Conservation (phyloP, 64 coral and sea anemone genomes). For the Montipora capricornis region DNA sequence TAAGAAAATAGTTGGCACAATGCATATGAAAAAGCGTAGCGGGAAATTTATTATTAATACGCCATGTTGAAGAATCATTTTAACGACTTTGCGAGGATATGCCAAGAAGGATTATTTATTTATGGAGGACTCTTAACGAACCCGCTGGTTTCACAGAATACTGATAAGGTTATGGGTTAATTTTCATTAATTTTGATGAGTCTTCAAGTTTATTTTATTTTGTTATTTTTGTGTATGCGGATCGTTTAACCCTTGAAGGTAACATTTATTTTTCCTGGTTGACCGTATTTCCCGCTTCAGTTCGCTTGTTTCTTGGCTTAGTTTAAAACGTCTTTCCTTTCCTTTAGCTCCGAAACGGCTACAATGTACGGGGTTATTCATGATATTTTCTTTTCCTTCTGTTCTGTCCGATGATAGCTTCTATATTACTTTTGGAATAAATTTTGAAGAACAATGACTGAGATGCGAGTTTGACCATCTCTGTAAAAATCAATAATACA, state of each 20-base stretch:
- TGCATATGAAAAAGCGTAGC: not conserved
- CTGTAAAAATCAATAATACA: too few relatives aligned
- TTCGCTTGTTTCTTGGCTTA: too few relatives aligned
- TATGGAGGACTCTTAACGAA: not conserved
- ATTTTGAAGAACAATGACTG: not conserved
- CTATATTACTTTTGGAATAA: not conserved
- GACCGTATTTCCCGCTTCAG: too few relatives aligned
- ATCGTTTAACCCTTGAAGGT: not conserved
- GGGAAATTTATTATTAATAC: slow-evolving; percentile 14
- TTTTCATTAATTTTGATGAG: not conserved
- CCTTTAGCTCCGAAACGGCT: too few relatives aligned
- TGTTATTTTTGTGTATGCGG: not conserved
- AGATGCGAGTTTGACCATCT: too few relatives aligned
- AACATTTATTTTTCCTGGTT: not conserved
- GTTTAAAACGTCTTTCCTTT: too few relatives aligned
- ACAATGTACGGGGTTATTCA: too few relatives aligned
- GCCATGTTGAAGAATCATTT: not conserved
- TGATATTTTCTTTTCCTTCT: not conserved
- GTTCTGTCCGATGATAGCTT: not conserved
- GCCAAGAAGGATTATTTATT: slow-evolving; percentile 7
- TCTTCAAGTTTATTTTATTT: not conserved
- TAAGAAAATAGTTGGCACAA: too few relatives aligned
- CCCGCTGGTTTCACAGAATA: not conserved
- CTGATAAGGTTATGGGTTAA: not conserved
- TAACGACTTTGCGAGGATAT: not conserved